Percentiles rank a stretch among this genome's conserved stretches.
Conservation (phyloP, 1,140 invertebrate genomes). For the Geopemphigus sp. region DNA sequence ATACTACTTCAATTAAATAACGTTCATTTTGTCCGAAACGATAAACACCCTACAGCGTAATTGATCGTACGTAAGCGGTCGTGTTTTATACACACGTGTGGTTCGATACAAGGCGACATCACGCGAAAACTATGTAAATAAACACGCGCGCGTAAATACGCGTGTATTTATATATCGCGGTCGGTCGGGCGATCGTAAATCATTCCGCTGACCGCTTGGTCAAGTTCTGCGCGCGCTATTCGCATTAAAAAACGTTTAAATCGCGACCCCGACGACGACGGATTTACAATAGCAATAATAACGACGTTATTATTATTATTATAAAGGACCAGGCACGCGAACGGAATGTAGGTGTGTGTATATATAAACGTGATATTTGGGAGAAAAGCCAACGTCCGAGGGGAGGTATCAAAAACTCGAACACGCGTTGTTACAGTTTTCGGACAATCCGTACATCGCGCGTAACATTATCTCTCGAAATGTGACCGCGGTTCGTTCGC, state of each 20-base stretch:
- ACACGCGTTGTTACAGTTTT: not conserved
- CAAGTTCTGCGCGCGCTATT: not conserved
- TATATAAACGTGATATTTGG: not conserved
- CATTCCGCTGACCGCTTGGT: not conserved
- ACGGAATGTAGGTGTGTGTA: too few relatives aligned
- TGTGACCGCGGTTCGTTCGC: too few relatives aligned
- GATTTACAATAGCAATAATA: too few relatives aligned
- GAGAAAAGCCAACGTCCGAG: not conserved
- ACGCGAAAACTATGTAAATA: not conserved
- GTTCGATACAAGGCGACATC: not conserved
- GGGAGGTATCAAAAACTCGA: not conserved
- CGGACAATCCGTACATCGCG: not conserved
- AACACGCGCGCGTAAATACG: too few relatives aligned
- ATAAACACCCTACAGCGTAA: too few relatives aligned
- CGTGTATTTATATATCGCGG: not conserved
- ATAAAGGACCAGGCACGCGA: too few relatives aligned
- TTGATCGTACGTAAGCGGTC: too few relatives aligned
- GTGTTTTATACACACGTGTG: too few relatives aligned
- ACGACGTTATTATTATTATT: too few relatives aligned
- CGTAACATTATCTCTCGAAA: too few relatives aligned
- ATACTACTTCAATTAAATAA: too few relatives aligned
- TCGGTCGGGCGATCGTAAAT: slow-evolving; percentile 1
- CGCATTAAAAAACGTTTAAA: slow-evolving; percentile 45
- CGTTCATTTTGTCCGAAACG: too few relatives aligned
- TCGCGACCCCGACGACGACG: not conserved